Percentiles rank a stretch among this genome's conserved stretches.
Evolutionary conservation across 2,797 vertebrate genomes (phyloP).

Genomic region (Atherinosoma microstoma): DNA sequence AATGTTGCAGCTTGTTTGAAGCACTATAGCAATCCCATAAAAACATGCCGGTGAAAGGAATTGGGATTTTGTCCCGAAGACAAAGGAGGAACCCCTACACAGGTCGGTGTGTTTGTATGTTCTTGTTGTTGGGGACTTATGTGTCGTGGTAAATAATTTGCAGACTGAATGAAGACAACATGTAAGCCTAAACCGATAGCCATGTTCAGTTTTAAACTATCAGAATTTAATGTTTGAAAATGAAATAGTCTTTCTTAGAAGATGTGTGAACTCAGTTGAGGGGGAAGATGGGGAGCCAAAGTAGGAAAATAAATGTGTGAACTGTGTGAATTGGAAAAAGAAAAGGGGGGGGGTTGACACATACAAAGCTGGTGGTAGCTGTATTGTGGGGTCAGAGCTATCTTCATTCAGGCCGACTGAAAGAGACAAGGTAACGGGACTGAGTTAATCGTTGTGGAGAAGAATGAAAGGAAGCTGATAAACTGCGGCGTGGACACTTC

Average conservation of each 20-base stretch:
- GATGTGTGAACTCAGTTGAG: slow-evolving; percentile 28
- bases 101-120: slow-evolving; percentile 49
- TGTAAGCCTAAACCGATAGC: not conserved
- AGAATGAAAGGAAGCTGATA: slow-evolving; percentile 38
- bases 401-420: slow-evolving; percentile 48
- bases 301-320: slow-evolving; percentile 45
- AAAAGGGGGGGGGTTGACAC: slow-evolving; percentile 12
- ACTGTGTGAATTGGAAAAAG: slow-evolving; percentile 36
- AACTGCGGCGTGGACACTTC: not conserved
- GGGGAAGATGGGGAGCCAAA: slow-evolving; percentile 23
- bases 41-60: slow-evolving; percentile 51
- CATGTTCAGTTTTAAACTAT: not conserved
- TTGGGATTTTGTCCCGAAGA: slow-evolving; percentile 60
- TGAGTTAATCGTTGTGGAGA: slow-evolving; percentile 2
- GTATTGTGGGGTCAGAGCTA: slow-evolving; percentile 20
- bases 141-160: slow-evolving; percentile 9
- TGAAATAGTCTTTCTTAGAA: slow-evolving; percentile 1
- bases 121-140: not conserved
- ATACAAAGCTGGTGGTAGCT: slow-evolving; percentile 27
- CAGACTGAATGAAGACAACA: not conserved
- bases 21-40: slow-evolving; percentile 13
- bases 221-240: slow-evolving; percentile 3
- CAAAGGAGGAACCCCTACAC: slow-evolving; percentile 44
- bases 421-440: slow-evolving; percentile 18
- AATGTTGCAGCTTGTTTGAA: slow-evolving; percentile 10